Base-by-base conservation (phyloP, 2,797 vertebrate genomes). In the Semotilus atromaculatus region DNA sequence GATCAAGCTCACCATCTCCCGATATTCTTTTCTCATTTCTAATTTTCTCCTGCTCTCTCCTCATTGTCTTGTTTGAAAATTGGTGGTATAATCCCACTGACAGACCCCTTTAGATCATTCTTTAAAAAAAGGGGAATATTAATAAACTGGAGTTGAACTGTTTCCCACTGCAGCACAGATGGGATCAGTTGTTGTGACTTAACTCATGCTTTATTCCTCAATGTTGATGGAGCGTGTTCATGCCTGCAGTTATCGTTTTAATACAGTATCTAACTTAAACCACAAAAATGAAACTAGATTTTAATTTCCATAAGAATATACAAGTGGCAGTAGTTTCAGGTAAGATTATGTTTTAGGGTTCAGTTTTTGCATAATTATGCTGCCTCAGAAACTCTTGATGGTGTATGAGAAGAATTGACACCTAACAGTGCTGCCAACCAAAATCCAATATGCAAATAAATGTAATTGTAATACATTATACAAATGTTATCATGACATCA, bases 31-130 rank as follows among this genome's bases (percentile, higher is more conserved):
- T 76, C 70, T 84, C 29, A 36, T 71, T 72, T 68, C 66, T 78
- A 67, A 72, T 81, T 73, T 48, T 85, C 31, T 76, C 60, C 86
- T 86, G 89, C 88, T 89, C 86, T 89, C 89, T 89, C 87, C 91
- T 91, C 87, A 7, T 85, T 89, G 83, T 90, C 88, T 91, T 88
- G 87, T 92, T 93, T 93, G 89, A 91, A 90, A 94, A 93, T 92
- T 86, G 83, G 79, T 88, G 87, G 90, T 92, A 90, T 93, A 92
- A 94, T 93, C 86, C 83, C 88, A 89, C 89, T 89, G 92, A 93
- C 92, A 91, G 92, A 86, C 90, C 89, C 92, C 90, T 94, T 92
- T 89, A 92, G 90, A 93, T 94, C 90, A 90, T 89, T 92, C 89
- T 92, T 91, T 91, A 90, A 74, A 90, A 89, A 90, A 89, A 89